These are phyloP conservation scores for Anguilla japonica DNA, from an alignment of 2,113 vertebrate genomes.

Conservation along the genomic window DNA sequence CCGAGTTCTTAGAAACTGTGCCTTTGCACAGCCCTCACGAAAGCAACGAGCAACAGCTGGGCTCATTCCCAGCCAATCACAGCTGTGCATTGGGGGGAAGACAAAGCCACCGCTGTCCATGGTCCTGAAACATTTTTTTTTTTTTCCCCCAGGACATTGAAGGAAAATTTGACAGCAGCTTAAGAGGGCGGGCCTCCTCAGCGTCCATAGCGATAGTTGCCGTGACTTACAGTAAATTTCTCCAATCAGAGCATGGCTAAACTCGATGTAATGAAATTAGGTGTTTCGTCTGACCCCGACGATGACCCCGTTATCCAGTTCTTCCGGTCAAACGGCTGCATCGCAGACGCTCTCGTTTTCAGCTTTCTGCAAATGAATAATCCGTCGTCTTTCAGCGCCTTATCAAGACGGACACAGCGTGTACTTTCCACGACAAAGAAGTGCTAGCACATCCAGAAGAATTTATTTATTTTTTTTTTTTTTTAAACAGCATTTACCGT, in stretches of 20 bases:
- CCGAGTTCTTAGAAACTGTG: neutral
- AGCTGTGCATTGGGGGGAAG: too few relatives aligned
- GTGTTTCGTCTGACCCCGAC: neutral
- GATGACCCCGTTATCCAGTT: too few relatives aligned
- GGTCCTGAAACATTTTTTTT: neutral
- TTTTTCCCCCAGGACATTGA: neutral
- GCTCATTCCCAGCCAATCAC: neutral
- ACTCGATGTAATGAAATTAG: neutral
- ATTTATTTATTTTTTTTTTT: neutral
- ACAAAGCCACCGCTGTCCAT: neutral
- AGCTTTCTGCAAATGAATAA: neutral
- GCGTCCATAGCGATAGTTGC: neutral
- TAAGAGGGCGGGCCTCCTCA: constrained; percentile 1
- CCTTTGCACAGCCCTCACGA: neutral
- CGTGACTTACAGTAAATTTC: constrained; percentile 20
- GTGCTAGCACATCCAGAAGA: neutral
- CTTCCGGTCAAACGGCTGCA: constrained; percentile 36
- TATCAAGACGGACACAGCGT: neutral
- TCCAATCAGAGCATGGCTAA: neutral
- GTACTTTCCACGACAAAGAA: neutral
- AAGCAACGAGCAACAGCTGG: neutral
- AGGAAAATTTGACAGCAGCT: neutral
- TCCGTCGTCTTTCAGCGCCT: neutral
- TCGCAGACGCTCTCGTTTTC: too few relatives aligned
- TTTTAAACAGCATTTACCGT: neutral